Evolutionary conservation across 2,888 invertebrate species (phyloP).

Genomic region (Ramazzottius varieornatus): DNA sequence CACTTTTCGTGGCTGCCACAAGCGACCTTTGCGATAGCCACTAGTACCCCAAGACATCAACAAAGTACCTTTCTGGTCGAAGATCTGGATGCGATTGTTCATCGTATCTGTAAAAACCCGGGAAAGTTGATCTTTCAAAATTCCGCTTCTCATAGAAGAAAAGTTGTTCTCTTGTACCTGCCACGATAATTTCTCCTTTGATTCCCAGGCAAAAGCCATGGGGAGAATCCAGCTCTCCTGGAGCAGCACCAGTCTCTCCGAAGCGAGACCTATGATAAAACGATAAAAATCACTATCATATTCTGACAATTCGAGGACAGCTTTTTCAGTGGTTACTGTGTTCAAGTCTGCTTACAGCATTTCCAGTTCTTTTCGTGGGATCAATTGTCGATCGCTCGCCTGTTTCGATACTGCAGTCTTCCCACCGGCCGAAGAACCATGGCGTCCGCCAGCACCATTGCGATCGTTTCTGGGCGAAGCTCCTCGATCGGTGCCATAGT

Average conservation of each 20-base stretch:
- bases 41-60: neutral
- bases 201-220: neutral
- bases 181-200: slow-evolving; percentile 6
- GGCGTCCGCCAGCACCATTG: too few relatives aligned
- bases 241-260: neutral
- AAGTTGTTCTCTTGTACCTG: too few relatives aligned
- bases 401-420: too few relatives aligned
- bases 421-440: too few relatives aligned
- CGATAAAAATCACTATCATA: neutral
- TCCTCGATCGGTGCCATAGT: too few relatives aligned
- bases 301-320: too few relatives aligned
- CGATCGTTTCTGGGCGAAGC: too few relatives aligned
- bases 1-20: neutral
- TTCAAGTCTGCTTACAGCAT: neutral
- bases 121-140: too few relatives aligned
- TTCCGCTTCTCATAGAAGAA: too few relatives aligned
- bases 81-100: neutral
- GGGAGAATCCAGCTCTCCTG: neutral
- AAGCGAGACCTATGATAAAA: neutral
- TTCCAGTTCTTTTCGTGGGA: neutral
- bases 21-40: neutral
- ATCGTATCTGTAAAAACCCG: neutral
- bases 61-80: neutral
- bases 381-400: neutral
- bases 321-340: neutral